Conservation (phyloP, 2,113 vertebrate species). For the Plestiodon gilberti region DNA sequence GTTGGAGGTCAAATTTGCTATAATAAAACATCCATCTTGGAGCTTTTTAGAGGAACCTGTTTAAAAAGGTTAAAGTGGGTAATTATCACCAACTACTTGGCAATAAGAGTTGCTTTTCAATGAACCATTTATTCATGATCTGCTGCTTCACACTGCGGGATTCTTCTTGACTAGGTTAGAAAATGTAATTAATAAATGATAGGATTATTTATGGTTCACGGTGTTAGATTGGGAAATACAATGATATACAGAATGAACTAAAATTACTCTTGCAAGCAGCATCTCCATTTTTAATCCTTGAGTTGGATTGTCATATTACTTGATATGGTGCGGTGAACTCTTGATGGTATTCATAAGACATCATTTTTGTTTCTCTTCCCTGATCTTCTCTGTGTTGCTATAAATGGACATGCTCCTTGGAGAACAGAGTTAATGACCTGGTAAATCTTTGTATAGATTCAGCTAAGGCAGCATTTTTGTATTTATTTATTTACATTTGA, state of each 20-base stretch:
- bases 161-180: conserved; percentile 79
- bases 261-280: conserved; percentile 62
- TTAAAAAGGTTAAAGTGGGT: conserved; percentile 82
- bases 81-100: conserved; percentile 81
- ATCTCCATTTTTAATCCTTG: conserved; percentile 70
- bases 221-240: conserved; percentile 78
- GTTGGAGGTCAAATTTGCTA: conserved; percentile 75
- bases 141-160: conserved; percentile 72
- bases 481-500: conserved; percentile 8
- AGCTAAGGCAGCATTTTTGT: conserved; percentile 32
- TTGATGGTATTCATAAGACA: conserved; percentile 55
- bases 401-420: conserved; percentile 60
- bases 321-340: conserved; percentile 60
- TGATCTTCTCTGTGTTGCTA: conserved; percentile 34
- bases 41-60: conserved; percentile 79
- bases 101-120: conserved; percentile 79
- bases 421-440: conserved; percentile 48
- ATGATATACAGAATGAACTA: conserved; percentile 70
- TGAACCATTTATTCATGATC: conserved; percentile 79
- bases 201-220: conserved; percentile 83
- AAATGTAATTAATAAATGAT: conserved; percentile 84
- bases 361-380: conserved; percentile 43
- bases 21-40: conserved; percentile 76
- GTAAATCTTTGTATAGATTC: conserved; percentile 40
- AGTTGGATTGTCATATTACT: conserved; percentile 65